phyloP scores from a whole-genome alignment of 2,113 vertebrate species.

The Rhea pennata region DNA sequence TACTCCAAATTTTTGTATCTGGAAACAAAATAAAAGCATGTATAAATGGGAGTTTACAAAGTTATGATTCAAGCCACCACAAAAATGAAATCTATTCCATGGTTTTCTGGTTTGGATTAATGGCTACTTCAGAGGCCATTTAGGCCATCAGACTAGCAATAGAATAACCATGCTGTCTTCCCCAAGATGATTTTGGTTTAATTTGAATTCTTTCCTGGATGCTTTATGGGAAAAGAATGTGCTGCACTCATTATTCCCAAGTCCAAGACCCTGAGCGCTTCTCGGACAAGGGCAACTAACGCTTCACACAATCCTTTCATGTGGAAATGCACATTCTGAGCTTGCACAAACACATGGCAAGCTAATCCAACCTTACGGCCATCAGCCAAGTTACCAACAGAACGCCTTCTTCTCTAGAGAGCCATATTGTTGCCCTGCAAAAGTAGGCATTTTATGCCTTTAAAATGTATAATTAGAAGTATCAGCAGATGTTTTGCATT shows the following conservation, averaged over 20 bases:
- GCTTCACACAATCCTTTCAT: not conserved
- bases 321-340: conserved; percentile 11
- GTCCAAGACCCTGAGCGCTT: not conserved
- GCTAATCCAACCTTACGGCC: not conserved
- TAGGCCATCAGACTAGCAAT: not conserved
- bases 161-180: not conserved
- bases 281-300: conserved; percentile 31
- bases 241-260: not conserved
- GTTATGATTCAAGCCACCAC: not conserved
- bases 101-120: conserved; percentile 24
- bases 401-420: not conserved
- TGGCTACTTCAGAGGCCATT: not conserved
- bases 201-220: conserved; percentile 14
- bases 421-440: not conserved
- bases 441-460: not conserved
- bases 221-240: conserved; percentile 15
- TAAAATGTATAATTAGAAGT: not conserved
- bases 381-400: not conserved
- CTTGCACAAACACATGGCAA: not conserved
- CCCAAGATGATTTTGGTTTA: conserved; percentile 25
- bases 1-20: not conserved
- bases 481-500: not conserved
- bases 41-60: not conserved
- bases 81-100: not conserved
- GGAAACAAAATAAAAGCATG: not conserved